Evolutionary conservation across 2,797 vertebrate species (phyloP).

Genomic region (Loriculus beryllinus): DNA sequence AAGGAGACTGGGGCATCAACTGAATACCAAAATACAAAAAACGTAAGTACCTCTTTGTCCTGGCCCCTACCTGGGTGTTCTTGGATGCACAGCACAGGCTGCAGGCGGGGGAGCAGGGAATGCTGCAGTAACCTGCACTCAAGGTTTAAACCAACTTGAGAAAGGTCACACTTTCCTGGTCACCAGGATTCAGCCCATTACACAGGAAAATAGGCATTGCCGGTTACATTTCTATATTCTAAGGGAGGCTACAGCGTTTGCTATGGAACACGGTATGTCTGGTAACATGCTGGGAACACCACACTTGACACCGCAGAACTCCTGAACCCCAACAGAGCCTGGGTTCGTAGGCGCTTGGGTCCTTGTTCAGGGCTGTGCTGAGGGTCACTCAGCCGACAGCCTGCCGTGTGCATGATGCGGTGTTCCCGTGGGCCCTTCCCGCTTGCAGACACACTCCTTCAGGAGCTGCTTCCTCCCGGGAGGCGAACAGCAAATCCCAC

Average conservation of each 20-base stretch:
- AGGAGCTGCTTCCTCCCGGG: neutral
- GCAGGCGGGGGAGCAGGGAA: rapidly evolving
- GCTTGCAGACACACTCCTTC: neutral
- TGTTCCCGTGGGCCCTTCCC: neutral
- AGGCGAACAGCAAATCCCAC: neutral
- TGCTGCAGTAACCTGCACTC: neutral
- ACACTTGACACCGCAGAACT: too few species aligned
- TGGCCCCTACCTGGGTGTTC: neutral
- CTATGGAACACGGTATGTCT: neutral
- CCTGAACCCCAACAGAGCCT: rapidly evolving
- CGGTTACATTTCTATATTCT: neutral
- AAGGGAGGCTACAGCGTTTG: neutral
- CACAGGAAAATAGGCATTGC: rapidly evolving
- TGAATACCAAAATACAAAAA: neutral
- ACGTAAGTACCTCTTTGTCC: rapidly evolving
- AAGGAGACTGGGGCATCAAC: neutral
- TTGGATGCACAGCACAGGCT: neutral
- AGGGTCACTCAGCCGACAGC: rapidly evolving
- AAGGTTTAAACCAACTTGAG: neutral
- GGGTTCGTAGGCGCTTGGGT: rapidly evolving
- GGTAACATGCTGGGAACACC: neutral
- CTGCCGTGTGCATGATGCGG: rapidly evolving
- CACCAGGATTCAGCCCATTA: neutral
- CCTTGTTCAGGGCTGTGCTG: neutral
- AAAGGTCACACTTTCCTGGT: neutral